A percentile compares a stretch with the other conserved stretches of the same genome.
These are phyloP conservation scores for Catocala fraxini DNA, from an alignment of 2,888 invertebrate species.

Conservation along the genomic window DNA sequence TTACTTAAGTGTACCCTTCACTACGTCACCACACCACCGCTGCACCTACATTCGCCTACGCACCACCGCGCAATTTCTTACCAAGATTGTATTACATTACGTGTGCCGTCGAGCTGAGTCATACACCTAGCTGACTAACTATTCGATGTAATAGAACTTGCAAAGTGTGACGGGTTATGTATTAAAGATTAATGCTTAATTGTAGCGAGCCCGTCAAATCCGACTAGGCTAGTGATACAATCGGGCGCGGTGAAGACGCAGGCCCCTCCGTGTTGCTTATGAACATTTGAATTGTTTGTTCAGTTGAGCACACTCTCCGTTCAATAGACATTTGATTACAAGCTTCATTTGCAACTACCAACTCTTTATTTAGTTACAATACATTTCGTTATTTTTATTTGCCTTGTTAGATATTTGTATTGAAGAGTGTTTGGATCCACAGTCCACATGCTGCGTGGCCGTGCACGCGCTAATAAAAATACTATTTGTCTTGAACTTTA, in stretches of 20 bases:
- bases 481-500: no score
- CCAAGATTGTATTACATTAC: background rate
- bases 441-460: no score
- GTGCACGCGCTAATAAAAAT: no score
- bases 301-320: constrained; percentile 1
- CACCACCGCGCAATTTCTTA: background rate
- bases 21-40: background rate
- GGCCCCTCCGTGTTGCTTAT: background rate
- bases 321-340: constrained; percentile 8
- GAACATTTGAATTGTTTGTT: background rate
- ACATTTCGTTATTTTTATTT: constrained; percentile 3
- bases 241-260: background rate
- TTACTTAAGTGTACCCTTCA: background rate
- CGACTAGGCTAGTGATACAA: background rate
- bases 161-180: background rate
- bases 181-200: no score
- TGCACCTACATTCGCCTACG: background rate
- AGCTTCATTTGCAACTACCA: background rate
- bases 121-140: background rate
- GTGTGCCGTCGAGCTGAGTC: background rate
- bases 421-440: background rate
- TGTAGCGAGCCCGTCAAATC: background rate
- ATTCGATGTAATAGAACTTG: background rate
- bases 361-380: constrained; percentile 1
- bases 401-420: background rate